A percentile compares a stretch with the other conserved stretches of the same genome.
Evolutionary conservation across 2,888 invertebrate species (phyloP).

Genomic region (Rhimphoctona megacephalus): DNA sequence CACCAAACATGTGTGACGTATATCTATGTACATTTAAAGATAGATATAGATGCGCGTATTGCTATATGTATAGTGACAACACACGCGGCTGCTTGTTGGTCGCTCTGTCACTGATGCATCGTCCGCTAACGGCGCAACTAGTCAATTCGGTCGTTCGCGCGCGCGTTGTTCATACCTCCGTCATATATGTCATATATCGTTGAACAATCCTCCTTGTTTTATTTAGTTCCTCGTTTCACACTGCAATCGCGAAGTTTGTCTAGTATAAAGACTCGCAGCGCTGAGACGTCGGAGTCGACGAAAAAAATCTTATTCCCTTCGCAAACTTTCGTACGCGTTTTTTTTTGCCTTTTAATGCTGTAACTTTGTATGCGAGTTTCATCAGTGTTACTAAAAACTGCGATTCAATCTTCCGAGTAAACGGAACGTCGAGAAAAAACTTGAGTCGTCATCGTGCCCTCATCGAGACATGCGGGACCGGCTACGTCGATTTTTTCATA

Average conservation of each 20-base stretch:
- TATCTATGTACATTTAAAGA: constrained; percentile 2
- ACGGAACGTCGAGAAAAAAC: background rate
- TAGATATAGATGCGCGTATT: background rate
- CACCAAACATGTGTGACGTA: constrained; percentile 21
- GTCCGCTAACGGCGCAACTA: constrained; percentile 50
- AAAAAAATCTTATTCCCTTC: background rate
- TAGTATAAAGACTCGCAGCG: background rate
- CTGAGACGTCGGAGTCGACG: background rate
- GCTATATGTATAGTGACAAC: constrained; percentile 14
- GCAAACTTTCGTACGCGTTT: background rate
- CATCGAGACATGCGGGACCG: constrained; percentile 24
- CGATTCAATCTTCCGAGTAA: background rate
- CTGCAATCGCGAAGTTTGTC: constrained; percentile 9
- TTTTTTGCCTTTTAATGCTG: background rate
- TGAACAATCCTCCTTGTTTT: constrained; percentile 2
- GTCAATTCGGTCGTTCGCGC: constrained; percentile 33
- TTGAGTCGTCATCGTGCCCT: background rate
- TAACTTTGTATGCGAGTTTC: constrained; percentile 1
- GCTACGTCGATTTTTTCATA: background rate
- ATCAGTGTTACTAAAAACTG: background rate
- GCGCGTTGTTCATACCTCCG: background rate
- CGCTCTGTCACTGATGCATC: constrained; percentile 51
- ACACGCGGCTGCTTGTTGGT: constrained; percentile 24
- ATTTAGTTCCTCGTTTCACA: background rate
- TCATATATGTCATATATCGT: constrained; percentile 5